Percentiles rank a stretch among this genome's conserved stretches.
These are phyloP conservation scores for Drosophila demipolita DNA, from an alignment of 2,888 invertebrate genomes.

Conservation along the genomic window DNA sequence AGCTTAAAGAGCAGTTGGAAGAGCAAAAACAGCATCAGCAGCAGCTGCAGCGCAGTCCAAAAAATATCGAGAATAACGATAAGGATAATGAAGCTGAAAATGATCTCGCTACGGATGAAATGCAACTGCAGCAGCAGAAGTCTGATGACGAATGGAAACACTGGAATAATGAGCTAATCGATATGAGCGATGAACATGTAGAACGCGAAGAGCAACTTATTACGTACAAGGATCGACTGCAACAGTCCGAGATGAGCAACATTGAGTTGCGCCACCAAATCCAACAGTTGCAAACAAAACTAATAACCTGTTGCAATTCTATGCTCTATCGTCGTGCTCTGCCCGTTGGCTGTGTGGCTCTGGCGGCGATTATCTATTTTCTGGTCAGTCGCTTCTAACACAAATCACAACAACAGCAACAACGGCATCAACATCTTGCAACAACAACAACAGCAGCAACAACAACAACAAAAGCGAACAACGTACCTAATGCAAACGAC, in stretches of 20 bases:
- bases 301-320: slow-evolving; percentile 38
- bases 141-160: neutral
- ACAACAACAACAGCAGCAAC: neutral
- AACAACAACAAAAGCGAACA: slow-evolving; percentile 21
- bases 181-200: slow-evolving; percentile 76
- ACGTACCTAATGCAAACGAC: slow-evolving; percentile 52
- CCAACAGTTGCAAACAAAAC: slow-evolving; percentile 67
- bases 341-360: slow-evolving; percentile 76
- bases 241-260: slow-evolving; percentile 80
- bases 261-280: slow-evolving; percentile 82
- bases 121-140: neutral
- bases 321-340: slow-evolving; percentile 66
- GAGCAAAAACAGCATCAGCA: slow-evolving; percentile 2
- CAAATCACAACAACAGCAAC: neutral
- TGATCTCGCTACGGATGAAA: slow-evolving; percentile 9
- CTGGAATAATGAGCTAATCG: slow-evolving; percentile 72
- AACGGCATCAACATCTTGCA: neutral
- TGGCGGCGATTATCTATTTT: slow-evolving; percentile 82
- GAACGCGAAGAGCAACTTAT: slow-evolving; percentile 84
- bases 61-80: slow-evolving; percentile 11
- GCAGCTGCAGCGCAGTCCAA: slow-evolving; percentile 4
- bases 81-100: neutral
- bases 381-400: slow-evolving; percentile 54
- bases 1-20: slow-evolving; percentile 54
- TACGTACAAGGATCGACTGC: slow-evolving; percentile 84